Base-by-base conservation (phyloP, 2,113 vertebrate species). In the Vulpes vulpes region DNA sequence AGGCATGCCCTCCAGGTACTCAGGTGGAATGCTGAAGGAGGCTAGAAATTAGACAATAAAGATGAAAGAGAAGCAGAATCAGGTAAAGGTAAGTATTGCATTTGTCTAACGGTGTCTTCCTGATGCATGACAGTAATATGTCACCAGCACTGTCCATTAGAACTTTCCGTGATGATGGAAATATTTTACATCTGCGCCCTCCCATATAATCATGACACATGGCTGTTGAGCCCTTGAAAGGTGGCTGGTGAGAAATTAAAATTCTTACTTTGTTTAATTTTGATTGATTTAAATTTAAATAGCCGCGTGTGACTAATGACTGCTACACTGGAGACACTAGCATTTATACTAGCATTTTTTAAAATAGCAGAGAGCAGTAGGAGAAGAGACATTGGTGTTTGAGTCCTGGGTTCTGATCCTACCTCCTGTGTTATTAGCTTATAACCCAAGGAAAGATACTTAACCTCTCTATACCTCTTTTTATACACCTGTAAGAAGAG, bases 231-330 rank as follows among this genome's bases (percentile, higher is more conserved):
- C 20, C 25, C 22, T 89, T 82, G 90, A 94, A 67, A 65, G 32
- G 19, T 57, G 25, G 57, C 30, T 67, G 51, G 62, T 30, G 35
- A 74, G 74, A 38, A 90, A 83, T 14, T 22, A 20, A 59, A n/a
- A n/a, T 76, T 93, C 90, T 89, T 55, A 32, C 69, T 84, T 55
- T 10, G 2, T 84, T 97, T 96, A 59, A 86, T 86, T 94, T 86
- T 87, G 67, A 59, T 83, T 62, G 67, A 92, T 73, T 95, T 69
- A 57, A 85, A 89, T 53, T 59, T 84, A 95, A 89, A 91, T 76
- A 85, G 65, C 69, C n/a, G 71, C 5, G 11, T 22, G 55, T 78
- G 35, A 57, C 35, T 38, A 49, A 38, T 69, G 59, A 78, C 25
- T 82, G 65, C 19, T 79, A 1, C 64, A 35, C 74, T 65, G 35